Conservation (phyloP, 2,797 vertebrate species). For the Tokudaia muenninki region DNA sequence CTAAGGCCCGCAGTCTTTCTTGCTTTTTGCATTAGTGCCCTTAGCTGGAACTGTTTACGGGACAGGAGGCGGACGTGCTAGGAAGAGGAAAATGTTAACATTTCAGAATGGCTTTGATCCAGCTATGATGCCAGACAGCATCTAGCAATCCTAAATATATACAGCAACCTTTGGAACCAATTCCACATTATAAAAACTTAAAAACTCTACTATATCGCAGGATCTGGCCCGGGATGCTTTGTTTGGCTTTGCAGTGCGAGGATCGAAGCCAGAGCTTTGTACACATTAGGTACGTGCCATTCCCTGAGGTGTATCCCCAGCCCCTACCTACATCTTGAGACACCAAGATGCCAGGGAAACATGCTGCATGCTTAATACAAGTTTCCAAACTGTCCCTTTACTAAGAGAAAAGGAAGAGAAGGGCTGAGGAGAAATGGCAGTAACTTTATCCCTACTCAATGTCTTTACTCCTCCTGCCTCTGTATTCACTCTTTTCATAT, state of each 20-base stretch:
- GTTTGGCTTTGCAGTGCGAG: not conserved
- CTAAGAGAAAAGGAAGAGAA: not conserved
- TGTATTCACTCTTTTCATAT: not conserved
- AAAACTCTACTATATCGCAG: not conserved
- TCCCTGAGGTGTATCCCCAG: not conserved
- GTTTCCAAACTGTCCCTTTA: not conserved
- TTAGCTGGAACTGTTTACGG: slow-evolving; percentile 99
- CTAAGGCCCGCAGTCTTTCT: slow-evolving; percentile 98
- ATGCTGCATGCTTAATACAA: slow-evolving; percentile 11
- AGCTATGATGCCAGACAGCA: not conserved
- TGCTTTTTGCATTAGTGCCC: slow-evolving; percentile 99
- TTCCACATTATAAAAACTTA: not conserved
- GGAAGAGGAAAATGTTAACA: slow-evolving; percentile 53
- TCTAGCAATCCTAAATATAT: slow-evolving; percentile 10
- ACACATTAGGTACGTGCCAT: not conserved
- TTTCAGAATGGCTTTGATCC: slow-evolving; percentile 71
- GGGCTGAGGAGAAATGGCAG: not conserved
- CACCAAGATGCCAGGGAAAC: slow-evolving; percentile 39
- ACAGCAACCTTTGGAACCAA: not conserved
- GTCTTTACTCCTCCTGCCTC: not conserved
- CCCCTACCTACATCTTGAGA: slow-evolving; percentile 1
- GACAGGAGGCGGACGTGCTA: slow-evolving; percentile 98
- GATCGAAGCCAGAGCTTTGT: not conserved
- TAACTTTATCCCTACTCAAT: not conserved
- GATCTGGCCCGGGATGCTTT: not conserved